These are phyloP conservation scores for Atta texana DNA, from an alignment of 1,140 invertebrate genomes.

Conservation along the genomic window DNA sequence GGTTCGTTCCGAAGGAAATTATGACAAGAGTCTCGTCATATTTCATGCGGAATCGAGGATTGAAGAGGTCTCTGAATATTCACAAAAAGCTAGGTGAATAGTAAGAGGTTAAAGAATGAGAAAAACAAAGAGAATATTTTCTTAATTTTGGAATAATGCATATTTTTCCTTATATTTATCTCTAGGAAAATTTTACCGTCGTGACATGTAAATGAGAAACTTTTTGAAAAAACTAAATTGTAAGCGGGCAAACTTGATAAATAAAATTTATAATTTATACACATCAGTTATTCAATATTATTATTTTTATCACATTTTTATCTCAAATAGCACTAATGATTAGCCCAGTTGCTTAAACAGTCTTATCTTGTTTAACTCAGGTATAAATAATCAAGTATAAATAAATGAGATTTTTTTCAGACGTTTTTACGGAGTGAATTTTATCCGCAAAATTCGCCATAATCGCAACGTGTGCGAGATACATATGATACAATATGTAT, in stretches of 20 bases:
- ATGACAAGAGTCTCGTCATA: background rate
- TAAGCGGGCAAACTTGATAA: background rate
- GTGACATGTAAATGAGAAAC: background rate
- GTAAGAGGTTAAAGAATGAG: background rate
- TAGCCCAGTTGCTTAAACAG: background rate
- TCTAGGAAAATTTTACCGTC: background rate
- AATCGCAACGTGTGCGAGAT: background rate
- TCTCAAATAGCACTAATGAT: background rate
- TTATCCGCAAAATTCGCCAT: slow-evolving; percentile 1
- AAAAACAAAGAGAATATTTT: slow-evolving; percentile 29
- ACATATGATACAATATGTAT: background rate
- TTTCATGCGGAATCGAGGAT: background rate
- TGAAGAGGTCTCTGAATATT: background rate
- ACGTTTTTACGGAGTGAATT: background rate
- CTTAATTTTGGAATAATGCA: slow-evolving; percentile 27
- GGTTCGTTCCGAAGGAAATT: slow-evolving; percentile 39
- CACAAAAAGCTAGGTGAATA: background rate
- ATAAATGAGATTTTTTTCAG: background rate
- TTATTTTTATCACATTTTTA: slow-evolving; percentile 4
- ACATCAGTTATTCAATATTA: background rate
- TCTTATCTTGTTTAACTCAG: slow-evolving; percentile 8
- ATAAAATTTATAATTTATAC: slow-evolving; percentile 24
- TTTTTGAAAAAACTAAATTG: slow-evolving; percentile 11
- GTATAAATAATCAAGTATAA: background rate
- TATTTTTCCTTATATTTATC: slow-evolving; percentile 4